Evolutionary conservation across 2,888 invertebrate genomes (phyloP).

Genomic region (Girardia tigrina): DNA sequence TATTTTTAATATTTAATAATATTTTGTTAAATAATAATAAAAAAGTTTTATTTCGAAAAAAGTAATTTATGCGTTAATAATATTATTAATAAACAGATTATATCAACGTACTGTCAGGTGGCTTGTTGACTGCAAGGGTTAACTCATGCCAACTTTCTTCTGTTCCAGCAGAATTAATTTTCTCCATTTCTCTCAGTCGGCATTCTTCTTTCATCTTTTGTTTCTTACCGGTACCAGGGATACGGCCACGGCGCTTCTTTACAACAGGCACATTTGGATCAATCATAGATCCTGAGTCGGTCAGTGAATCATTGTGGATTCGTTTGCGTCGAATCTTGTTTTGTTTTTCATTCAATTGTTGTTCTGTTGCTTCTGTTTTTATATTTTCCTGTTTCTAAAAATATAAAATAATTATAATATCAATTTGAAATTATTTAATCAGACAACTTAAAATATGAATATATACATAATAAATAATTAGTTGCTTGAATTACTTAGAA

Average conservation of each 20-base stretch:
- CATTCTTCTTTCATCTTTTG: conserved; percentile 9
- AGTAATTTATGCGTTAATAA: too few relatives aligned
- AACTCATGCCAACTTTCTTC: conserved; percentile 17
- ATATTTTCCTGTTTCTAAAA: not conserved
- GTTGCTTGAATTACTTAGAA: too few relatives aligned
- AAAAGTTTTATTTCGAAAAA: too few relatives aligned
- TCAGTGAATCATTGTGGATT: conserved; percentile 8
- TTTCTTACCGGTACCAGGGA: not conserved
- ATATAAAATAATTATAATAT: not conserved
- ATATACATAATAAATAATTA: too few relatives aligned
- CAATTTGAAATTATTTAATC: not conserved
- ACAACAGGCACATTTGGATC: conserved; percentile 13
- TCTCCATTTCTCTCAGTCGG: not conserved
- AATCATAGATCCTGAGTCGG: not conserved
- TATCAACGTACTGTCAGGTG: not conserved
- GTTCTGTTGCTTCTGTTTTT: not conserved
- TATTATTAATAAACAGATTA: not conserved
- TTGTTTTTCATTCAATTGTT: not conserved
- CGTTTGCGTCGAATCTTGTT: conserved; percentile 13
- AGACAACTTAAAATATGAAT: too few relatives aligned
- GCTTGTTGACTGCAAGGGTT: not conserved
- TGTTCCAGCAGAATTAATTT: not conserved
- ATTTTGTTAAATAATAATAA: too few relatives aligned
- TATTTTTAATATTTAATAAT: too few relatives aligned
- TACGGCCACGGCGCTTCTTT: not conserved